phyloP scores from a whole-genome alignment of 1,140 invertebrate genomes.

The Bactericera cockerelli region DNA sequence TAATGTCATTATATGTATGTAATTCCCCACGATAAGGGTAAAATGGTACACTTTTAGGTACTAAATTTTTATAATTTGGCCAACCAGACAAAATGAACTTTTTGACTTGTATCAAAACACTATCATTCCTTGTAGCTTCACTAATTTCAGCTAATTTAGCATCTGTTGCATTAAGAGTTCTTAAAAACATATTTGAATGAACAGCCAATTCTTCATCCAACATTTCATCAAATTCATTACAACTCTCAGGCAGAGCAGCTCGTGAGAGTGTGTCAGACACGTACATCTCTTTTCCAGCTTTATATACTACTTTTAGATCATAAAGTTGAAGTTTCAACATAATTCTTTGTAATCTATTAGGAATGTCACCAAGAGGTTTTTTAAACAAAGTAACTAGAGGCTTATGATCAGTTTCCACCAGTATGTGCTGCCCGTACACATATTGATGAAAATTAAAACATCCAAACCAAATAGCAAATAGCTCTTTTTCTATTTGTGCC shows the following conservation, averaged over 20 bases:
- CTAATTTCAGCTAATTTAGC: slow-evolving; percentile 23
- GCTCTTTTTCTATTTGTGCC: slow-evolving; percentile 32
- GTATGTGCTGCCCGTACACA: slow-evolving; percentile 23
- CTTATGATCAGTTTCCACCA: slow-evolving; percentile 32
- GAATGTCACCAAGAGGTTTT: slow-evolving; percentile 28
- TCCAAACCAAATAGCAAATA: slow-evolving; percentile 28
- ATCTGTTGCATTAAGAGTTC: slow-evolving; percentile 16
- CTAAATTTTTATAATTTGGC: background rate
- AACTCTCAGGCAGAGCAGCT: slow-evolving; percentile 18
- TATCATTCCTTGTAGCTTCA: slow-evolving; percentile 23
- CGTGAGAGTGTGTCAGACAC: slow-evolving; percentile 31
- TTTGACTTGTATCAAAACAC: slow-evolving; percentile 16
- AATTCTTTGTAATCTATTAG: slow-evolving; percentile 30
- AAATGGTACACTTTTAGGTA: background rate
- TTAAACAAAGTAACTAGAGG: slow-evolving; percentile 30
- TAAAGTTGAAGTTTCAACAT: slow-evolving; percentile 25
- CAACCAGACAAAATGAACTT: slow-evolving; percentile 5
- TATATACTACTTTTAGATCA: slow-evolving; percentile 25
- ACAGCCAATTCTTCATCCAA: slow-evolving; percentile 16
- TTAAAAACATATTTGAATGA: slow-evolving; percentile 9
- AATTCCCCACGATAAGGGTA: slow-evolving; percentile 19
- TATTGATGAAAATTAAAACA: slow-evolving; percentile 26
- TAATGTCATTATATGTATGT: slow-evolving; percentile 17
- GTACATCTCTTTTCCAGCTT: slow-evolving; percentile 30
- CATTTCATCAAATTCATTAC: slow-evolving; percentile 20